phyloP scores from a whole-genome alignment of 2,888 invertebrate genomes.

The Biston betularia region DNA sequence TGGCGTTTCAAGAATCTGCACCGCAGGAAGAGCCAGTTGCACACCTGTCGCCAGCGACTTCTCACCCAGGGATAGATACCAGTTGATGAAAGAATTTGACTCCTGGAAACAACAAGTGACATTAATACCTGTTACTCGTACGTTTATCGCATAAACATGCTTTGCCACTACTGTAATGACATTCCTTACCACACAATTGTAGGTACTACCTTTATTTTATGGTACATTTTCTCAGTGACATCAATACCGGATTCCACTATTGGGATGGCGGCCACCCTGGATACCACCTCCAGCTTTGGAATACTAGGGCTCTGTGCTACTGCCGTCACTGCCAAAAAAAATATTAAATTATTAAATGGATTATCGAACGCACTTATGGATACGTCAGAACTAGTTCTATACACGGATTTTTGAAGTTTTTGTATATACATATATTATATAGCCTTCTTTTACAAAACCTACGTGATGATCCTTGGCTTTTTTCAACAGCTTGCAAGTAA shows the following conservation, averaged over 20 bases:
- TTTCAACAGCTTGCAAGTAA: conserved; percentile 72
- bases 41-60: conserved; percentile 90
- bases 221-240: conserved; percentile 91
- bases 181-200: background rate
- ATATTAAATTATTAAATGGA: background rate
- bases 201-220: conserved; percentile 91
- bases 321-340: conserved; percentile 63
- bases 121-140: background rate
- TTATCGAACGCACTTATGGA: background rate
- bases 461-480: conserved; percentile 62
- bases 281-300: conserved; percentile 89
- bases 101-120: conserved; percentile 72
- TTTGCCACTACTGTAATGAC: background rate
- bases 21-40: conserved; percentile 91
- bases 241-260: conserved; percentile 92
- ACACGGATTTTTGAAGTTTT: too few relatives aligned
- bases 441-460: conserved; percentile 20
- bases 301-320: conserved; percentile 62
- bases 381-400: too few relatives aligned
- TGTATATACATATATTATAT: too few relatives aligned
- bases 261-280: conserved; percentile 92
- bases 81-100: conserved; percentile 90
- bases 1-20: conserved; percentile 90
- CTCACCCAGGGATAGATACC: conserved; percentile 92
- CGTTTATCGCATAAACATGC: background rate